These are phyloP conservation scores for Riparia riparia DNA, from an alignment of 2,113 vertebrate genomes.

Conservation along the genomic window DNA sequence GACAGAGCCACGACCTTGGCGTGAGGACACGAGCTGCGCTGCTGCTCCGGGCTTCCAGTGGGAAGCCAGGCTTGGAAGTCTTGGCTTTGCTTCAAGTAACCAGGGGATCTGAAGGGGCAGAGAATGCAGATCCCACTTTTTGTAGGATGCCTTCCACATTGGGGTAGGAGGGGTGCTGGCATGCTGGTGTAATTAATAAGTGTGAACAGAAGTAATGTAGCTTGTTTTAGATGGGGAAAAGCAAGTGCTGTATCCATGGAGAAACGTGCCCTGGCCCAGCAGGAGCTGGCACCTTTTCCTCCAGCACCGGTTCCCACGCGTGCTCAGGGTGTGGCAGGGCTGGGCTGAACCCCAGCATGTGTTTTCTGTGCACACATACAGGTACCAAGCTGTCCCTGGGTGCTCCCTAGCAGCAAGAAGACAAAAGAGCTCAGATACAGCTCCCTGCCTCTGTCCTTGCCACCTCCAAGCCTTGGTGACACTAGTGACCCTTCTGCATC, in stretches of 20 bases:
- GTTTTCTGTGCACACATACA: background rate
- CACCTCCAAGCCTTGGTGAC: background rate
- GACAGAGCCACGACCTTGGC: background rate
- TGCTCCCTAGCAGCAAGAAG: background rate
- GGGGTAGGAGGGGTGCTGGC: background rate
- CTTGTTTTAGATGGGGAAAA: background rate
- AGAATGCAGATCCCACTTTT: background rate
- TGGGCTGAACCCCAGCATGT: background rate
- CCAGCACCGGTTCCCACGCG: fast-evolving
- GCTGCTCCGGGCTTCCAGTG: background rate
- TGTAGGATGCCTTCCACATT: background rate
- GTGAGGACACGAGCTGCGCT: background rate
- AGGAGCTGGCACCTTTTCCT: background rate
- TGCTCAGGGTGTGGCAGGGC: background rate
- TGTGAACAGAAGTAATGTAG: background rate
- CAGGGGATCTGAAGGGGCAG: background rate
- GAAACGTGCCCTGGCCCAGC: background rate
- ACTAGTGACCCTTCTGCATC: fast-evolving
- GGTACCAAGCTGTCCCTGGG: background rate
- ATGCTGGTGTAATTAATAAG: background rate
- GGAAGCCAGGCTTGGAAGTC: background rate
- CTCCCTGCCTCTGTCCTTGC: background rate
- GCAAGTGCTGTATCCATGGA: background rate
- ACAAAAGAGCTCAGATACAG: background rate
- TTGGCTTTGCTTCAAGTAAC: background rate